phyloP scores from a whole-genome alignment of 92 coral and sea anemone species.

The Porites evermanni region DNA sequence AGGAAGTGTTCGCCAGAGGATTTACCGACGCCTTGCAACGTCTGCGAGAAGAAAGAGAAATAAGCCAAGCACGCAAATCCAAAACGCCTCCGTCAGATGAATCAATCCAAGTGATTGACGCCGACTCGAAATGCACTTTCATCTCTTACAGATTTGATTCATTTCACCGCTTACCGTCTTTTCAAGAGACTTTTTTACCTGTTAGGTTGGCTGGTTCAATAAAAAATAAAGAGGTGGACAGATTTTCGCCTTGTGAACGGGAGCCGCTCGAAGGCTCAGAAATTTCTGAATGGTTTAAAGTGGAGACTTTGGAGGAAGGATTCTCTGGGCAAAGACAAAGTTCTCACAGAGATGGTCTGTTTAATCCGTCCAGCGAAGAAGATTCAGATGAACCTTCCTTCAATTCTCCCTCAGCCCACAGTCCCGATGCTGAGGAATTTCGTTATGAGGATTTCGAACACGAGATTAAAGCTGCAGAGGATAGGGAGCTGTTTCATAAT shows the following conservation, averaged over 20 bases:
- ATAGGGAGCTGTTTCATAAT: slow-evolving; percentile 29
- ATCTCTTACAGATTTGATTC: slow-evolving; percentile 86
- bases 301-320: slow-evolving; percentile 81
- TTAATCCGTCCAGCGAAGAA: slow-evolving; percentile 52
- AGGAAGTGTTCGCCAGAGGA: slow-evolving; percentile 86
- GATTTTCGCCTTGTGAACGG: slow-evolving; percentile 4
- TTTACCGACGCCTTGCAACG: slow-evolving; percentile 86
- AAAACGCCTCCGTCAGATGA: slow-evolving; percentile 33
- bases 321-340: slow-evolving; percentile 51
- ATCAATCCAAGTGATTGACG: slow-evolving; percentile 25
- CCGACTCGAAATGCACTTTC: slow-evolving; percentile 76
- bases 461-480: slow-evolving; percentile 19
- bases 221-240: slow-evolving; percentile 28
- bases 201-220: slow-evolving; percentile 36
- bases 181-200: slow-evolving; percentile 77
- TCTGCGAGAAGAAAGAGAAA: slow-evolving; percentile 69
- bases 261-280: slow-evolving; percentile 42
- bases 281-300: slow-evolving; percentile 60
- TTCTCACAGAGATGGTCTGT: slow-evolving; percentile 31
- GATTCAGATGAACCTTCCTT: slow-evolving; percentile 59
- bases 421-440: slow-evolving; percentile 30
- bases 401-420: slow-evolving; percentile 53
- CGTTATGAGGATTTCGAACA: slow-evolving; percentile 34
- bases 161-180: slow-evolving; percentile 78
- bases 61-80: slow-evolving; percentile 27